Base-by-base conservation (phyloP, 2,113 vertebrate genomes). In the Corvus moneduloides region DNA sequence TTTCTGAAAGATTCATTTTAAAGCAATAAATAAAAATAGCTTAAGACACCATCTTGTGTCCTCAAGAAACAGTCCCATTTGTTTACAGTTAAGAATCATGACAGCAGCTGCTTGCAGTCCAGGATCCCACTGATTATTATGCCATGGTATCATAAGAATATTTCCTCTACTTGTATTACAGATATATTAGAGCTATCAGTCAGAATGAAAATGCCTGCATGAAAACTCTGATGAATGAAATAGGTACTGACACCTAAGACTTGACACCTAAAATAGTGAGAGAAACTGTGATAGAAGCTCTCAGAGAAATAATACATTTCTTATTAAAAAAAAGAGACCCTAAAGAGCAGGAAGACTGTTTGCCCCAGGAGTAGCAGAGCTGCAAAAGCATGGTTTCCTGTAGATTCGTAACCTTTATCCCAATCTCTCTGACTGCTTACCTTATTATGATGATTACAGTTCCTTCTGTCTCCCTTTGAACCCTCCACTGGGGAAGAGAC, bases 61-160 rank as follows among this genome's bases (percentile, higher is more conserved):
- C 87, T 95, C 78, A 95, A 93, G 82, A 93, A 95, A 89, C 23
- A 68, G 84, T 77, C 63, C 83, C 71, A 77, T 93, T 94, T 94
- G 59, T 96, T 95, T 93, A 89, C 82, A 67, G 63, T 39, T 66
- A 74, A 93, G 87, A 94, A 93, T 80, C 62, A 66, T 37, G 59
- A 89, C 68, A 94, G 89, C 89, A 96, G 79, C 87, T 96, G 82
- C 72, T 63, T 59, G 35, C 54, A 72, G 61, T 48, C 55, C 22
- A 68, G 59, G 73, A 81, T 90, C 1, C 0, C 19, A 43, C 37
- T 90, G 68, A 89, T 89, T 84, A 82, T 84, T 92, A 54, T 71
- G 49, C 80, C 35, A 37, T 46, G 62, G 63, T 39, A 88, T 90
- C 51, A 35, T 14, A 58, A 58, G 62, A 91, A 90, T 76, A 17